Evolutionary conservation across 2,113 vertebrate genomes (phyloP), one percentile per base, ranked within the genome.

Genomic region (Monopterus albus): DNA sequence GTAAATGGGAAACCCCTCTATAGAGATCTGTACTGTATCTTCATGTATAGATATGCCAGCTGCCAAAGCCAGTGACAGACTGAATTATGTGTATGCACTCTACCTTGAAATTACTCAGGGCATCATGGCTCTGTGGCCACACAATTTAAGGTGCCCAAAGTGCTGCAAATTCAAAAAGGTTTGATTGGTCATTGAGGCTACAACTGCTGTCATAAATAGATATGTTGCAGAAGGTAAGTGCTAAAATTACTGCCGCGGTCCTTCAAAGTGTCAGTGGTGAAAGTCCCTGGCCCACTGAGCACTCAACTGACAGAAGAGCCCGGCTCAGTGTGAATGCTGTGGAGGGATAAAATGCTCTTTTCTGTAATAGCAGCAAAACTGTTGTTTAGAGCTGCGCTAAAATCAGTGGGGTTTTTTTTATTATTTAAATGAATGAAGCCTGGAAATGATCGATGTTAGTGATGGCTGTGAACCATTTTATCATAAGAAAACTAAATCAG

Each of bases 391-490:
- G 7, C 20, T 35, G 11, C 42, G 17, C 53, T 61, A 2, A 36
- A 42, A 36, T 57, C 31, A 31, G 62, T 4, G 2, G n/a, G n/a
- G n/a, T n/a, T 10, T 20, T 18, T 58, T 33, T 14, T 14, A 9
- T 40, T 39, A 17, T 39, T 60, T 52, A 64, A 20, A 60, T 43
- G n/a, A 70, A 50, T 1, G 13, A 76, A 89, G 82, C 62, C 84
- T 81, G 75, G 81, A 78, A 83, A 84, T 52, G 0, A 77, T n/a
- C 39, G 29, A 72, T 64, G n/a, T 46, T 38, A 79, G 70, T 77
- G 69, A 87, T 88, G 88, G 76, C 59, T 74, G 69, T 87, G 52
- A 66, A 58, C 70, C 76, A 85, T 63, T 70, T 52, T 52, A 33
- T n/a, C 25, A 51, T 55, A 12, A 49, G 20, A 63, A 65, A 46